phyloP scores from a whole-genome alignment of 2,113 vertebrate species.

The Elanoides forficatus region DNA sequence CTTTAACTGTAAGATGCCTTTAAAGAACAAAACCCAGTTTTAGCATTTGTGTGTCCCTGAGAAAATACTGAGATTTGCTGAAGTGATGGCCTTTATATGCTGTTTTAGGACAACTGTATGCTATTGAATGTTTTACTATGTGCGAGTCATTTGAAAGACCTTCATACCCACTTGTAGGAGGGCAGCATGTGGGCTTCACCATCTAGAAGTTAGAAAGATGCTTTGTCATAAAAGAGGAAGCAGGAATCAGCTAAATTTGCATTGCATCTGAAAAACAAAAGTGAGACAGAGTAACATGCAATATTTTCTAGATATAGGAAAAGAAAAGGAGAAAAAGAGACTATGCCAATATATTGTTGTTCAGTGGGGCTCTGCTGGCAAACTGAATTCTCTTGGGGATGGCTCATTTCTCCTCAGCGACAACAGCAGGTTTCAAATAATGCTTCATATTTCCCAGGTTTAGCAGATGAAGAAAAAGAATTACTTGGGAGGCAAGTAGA shows the following conservation, averaged over 20 bases:
- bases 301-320: background rate
- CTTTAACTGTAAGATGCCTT: background rate
- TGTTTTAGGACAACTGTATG: background rate
- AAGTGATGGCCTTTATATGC: background rate
- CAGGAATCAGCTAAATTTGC: background rate
- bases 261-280: background rate
- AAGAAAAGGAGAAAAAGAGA: background rate
- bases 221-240: background rate
- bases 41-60: background rate
- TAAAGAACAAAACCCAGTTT: background rate
- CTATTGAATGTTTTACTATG: background rate
- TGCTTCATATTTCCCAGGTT: slow-evolving; percentile 10
- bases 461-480: slow-evolving; percentile 25
- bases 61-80: background rate
- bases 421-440: slow-evolving; percentile 37
- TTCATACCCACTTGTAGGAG: background rate
- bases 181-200: background rate
- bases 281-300: background rate
- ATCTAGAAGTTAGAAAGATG: background rate
- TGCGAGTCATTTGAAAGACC: background rate
- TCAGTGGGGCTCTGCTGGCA: background rate
- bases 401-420: background rate
- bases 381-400: background rate
- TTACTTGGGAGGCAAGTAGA: slow-evolving; percentile 20
- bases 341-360: background rate